Evolutionary conservation across 2,888 invertebrate species (phyloP).

Genomic region (Linnaemya vulpina): DNA sequence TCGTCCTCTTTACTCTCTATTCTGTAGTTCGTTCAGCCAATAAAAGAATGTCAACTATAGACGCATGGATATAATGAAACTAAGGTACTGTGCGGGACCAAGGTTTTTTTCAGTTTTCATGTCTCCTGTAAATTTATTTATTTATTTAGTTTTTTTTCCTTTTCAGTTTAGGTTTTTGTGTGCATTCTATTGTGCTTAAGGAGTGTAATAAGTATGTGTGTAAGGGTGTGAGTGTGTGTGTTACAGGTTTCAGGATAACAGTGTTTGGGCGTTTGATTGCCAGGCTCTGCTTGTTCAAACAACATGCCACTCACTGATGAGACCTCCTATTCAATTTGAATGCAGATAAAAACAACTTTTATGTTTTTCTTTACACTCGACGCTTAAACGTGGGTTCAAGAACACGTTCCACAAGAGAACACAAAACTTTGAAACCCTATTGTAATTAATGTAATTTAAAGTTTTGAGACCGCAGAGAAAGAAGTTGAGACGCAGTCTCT

Average conservation of each 20-base stretch:
- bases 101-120: not conserved
- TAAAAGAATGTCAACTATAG: slow-evolving; percentile 63
- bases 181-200: not conserved
- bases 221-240: not conserved
- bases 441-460: not conserved
- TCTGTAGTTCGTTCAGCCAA: slow-evolving; percentile 32
- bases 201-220: not conserved
- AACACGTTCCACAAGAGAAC: not conserved
- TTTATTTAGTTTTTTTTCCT: not conserved
- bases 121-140: not conserved
- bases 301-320: slow-evolving; percentile 2
- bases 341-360: not conserved
- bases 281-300: not conserved
- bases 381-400: not conserved
- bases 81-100: slow-evolving; percentile 16
- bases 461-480: not conserved
- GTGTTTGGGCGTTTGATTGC: not conserved
- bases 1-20: not conserved
- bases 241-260: slow-evolving; percentile 1
- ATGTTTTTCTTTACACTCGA: not conserved
- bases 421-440: not conserved
- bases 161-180: not conserved
- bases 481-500: too few species aligned
- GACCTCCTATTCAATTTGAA: not conserved
- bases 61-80: slow-evolving; percentile 58